Base-by-base conservation (phyloP, 2,888 invertebrate species). In the Drosophila algonquin region DNA sequence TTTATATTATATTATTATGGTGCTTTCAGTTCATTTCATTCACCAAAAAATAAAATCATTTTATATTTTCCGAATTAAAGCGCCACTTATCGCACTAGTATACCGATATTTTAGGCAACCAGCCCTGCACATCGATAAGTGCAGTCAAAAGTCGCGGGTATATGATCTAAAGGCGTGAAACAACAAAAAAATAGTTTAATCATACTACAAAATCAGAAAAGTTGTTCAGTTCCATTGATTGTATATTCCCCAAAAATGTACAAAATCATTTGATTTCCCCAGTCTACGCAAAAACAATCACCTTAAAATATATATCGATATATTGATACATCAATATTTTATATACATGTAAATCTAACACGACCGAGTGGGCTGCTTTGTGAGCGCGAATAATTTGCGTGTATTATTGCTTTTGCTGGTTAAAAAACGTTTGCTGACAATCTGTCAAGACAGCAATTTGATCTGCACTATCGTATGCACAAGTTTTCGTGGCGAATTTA, bases 301-400 rank as follows among this genome's bases (percentile, higher is more conserved):
- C n/a, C n/a, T 40, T 1, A 6, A 40, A 6, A 14, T 7, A 40
- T 40, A n/a, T 40, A 40, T 40, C 40, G 40, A 40, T 40, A 40
- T 7, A n/a, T 40, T 40, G 2, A 40, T 7, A 40, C n/a, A n/a
- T 40, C 40, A 40, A 40, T 40, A 40, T 40, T 40, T 14, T 40
- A 40, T 40, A 40, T 47, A 56, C 30, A 24, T 24, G 24, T 24
- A 63, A 30, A 48, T 32, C 27, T 6, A 48, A 21, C 21, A 24
- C 40, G 14, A 40, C 40, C 40, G 40, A 40, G 14, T 40, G 48
- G 12, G 48, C 40, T 40, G 54, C 18, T 46, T 55, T 61, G 61
- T 55, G 65, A 65, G 65, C 65, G 65, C 65, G 65, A 65, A 65
- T 63, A 55, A 55, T 63, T 45, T 63, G 65, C 65, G 50, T 67